phyloP scores from a whole-genome alignment of 2,888 invertebrate species.

The Auanema freiburgensis region DNA sequence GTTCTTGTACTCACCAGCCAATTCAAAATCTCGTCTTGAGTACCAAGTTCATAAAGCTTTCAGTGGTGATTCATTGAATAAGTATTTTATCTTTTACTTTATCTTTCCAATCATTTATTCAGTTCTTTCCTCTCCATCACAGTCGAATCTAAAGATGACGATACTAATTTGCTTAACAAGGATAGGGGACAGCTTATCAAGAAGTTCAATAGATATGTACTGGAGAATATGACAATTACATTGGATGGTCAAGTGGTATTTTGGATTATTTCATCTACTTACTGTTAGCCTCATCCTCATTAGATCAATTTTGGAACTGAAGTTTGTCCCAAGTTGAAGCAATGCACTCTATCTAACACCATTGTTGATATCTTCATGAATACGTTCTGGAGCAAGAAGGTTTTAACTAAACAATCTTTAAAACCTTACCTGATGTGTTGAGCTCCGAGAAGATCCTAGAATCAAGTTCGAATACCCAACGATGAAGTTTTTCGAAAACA shows the following conservation, averaged over 20 bases:
- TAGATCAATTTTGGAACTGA: conserved; percentile 56
- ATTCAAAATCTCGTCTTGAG: conserved; percentile 59
- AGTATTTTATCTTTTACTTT: conserved; percentile 33
- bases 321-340: conserved; percentile 51
- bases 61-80: conserved; percentile 61
- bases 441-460: conserved; percentile 56
- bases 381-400: conserved; percentile 60
- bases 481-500: conserved; percentile 61
- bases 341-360: conserved; percentile 58
- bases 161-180: conserved; percentile 48
- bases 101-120: conserved; percentile 14
- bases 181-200: conserved; percentile 36
- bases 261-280: background rate
- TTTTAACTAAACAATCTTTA: conserved; percentile 13
- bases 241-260: conserved; percentile 39
- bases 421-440: conserved; percentile 13
- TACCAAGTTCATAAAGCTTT: conserved; percentile 61
- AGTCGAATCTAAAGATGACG: conserved; percentile 47
- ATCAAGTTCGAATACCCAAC: conserved; percentile 59
- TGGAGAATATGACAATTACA: conserved; percentile 57
- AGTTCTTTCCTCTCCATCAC: conserved; percentile 61
- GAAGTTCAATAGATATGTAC: conserved; percentile 53
- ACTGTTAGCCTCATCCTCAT: conserved; percentile 2
- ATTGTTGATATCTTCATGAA: conserved; percentile 59
- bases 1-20: conserved; percentile 61